Conservation (phyloP, 1,140 invertebrate species). For the Drosophila simulans region DNA sequence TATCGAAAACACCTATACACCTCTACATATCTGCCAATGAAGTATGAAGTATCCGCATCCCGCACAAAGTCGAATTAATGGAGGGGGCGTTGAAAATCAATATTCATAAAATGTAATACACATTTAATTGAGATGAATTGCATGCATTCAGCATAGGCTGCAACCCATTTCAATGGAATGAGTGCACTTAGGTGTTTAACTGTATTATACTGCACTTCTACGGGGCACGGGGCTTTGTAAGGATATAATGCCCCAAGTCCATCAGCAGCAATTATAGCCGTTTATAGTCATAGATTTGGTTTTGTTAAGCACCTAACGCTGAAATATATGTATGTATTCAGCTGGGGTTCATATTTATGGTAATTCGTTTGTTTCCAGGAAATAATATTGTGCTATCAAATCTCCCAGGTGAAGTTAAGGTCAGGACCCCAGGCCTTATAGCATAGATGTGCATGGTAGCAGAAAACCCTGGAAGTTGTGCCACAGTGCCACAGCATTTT, state of each 20-base stretch:
- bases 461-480: not conserved
- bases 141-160: constrained; percentile 14
- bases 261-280: no score
- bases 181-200: constrained; percentile 16
- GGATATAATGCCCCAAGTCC: no score
- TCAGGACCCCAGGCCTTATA: not conserved
- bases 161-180: not conserved
- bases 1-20: constrained; percentile 5
- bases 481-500: no score
- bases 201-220: not conserved
- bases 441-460: not conserved
- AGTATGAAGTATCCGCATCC: no score
- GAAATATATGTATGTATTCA: no score
- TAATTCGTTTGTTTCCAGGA: not conserved
- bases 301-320: no score
- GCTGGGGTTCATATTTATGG: no score
- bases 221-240: not conserved
- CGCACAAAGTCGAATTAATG: constrained; percentile 29
- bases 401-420: not conserved
- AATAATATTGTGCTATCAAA: not conserved
- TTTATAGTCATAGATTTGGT: no score
- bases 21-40: not conserved
- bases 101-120: constrained; percentile 72
- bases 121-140: constrained; percentile 70
- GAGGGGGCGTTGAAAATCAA: constrained; percentile 52